Evolutionary conservation across 2,113 vertebrate genomes (phyloP), one percentile per base, ranked within the genome.

Genomic region (Xiphophorus maculatus): DNA sequence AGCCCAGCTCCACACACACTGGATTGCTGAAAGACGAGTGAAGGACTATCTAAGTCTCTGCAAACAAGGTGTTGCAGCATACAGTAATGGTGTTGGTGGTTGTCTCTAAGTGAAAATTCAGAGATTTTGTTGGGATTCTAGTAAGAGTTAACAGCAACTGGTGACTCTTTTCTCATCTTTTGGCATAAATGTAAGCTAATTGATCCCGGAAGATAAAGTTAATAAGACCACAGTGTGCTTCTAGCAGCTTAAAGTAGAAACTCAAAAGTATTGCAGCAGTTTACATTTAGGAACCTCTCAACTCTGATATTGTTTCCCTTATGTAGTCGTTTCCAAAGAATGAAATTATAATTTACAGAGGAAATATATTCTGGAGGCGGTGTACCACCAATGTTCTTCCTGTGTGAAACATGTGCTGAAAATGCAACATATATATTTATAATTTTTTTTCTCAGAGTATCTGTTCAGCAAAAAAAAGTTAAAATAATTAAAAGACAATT

Each of bases 1-100:
- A 99, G 93, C 1, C 90, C 98, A 65, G 96, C 96, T 90, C 95
- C 96, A 84, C 98, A 99, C 81, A 99, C 95, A 84, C 97, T 99
- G 78, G 98, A 99, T 96, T 99, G 98, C 98, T 99, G 88, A 54
- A 85, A 60, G n/a, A 58, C 58, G 32, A 73, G 25, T 70, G 12
- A 76, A 63, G 62, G 1, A 73, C 11, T 9, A 1, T 2, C 2
- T 2, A 0, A 8, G 35, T 27, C 3, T 67, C 19, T 9, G n/a
- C 5, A n/a, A n/a, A 25, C 22, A 10, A 66, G 28, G 9, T 0
- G 28, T 2, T 28, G 44, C 10, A 17, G 10, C 54, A 69, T 44
- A 13, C 9, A 63, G 29, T 12, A 9, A 29, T 64, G 1, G 35
- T 15, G 64, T 7, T 0, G 37, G 15, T 27, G 6, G 30, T 2